Evolutionary conservation across 2,888 invertebrate genomes (phyloP).

Genomic region (Andrena marginata): DNA sequence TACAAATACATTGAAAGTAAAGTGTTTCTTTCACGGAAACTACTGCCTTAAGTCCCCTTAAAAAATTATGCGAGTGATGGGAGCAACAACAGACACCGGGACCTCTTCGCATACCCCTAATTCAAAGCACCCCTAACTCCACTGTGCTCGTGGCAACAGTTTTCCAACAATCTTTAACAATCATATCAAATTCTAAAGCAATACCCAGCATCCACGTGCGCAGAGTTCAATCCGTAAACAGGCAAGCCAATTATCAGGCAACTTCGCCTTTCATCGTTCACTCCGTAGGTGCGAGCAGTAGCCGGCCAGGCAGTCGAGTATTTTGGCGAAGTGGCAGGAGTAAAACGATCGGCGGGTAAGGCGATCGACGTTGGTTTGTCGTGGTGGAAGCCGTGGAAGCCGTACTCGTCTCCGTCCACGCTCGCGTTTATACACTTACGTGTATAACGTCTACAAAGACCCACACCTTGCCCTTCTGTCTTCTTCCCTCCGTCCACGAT

Average conservation of each 20-base stretch:
- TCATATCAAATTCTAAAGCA: too few species aligned
- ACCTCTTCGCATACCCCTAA: too few species aligned
- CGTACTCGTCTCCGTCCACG: constrained; percentile 77
- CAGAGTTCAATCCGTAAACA: neutral
- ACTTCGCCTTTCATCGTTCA: neutral
- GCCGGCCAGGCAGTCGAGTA: constrained; percentile 72
- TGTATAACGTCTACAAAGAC: constrained; percentile 48
- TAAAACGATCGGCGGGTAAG: constrained; percentile 84
- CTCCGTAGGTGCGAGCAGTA: constrained; percentile 24
- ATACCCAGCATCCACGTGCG: neutral
- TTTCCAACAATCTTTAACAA: too few species aligned
- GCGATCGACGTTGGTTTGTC: constrained; percentile 85
- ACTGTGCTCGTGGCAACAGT: too few species aligned
- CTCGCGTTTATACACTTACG: constrained; percentile 66
- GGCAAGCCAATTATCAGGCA: neutral
- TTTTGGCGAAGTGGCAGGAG: constrained; percentile 80
- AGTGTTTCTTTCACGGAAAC: too few species aligned
- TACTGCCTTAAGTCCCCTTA: too few species aligned
- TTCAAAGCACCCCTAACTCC: too few species aligned
- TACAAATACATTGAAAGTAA: too few species aligned
- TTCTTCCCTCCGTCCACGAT: constrained; percentile 38
- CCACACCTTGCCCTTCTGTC: constrained; percentile 65
- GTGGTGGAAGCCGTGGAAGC: constrained; percentile 84
- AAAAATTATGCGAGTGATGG: too few species aligned
- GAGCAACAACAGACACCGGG: too few species aligned